Conservation (phyloP, 1,140 invertebrate species). For the Aethina tumida region DNA sequence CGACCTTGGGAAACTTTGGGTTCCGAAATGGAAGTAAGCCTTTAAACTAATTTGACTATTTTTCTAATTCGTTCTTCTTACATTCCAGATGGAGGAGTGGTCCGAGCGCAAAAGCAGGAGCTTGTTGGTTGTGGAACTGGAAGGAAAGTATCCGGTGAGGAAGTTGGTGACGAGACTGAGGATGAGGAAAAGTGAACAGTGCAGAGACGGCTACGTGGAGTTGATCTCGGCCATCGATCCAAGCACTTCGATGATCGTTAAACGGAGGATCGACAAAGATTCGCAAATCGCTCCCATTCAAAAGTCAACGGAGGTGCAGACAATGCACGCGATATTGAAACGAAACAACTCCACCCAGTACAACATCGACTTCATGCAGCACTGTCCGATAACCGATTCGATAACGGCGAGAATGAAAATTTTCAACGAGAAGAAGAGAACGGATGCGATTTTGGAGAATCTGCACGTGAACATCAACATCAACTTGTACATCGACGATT, state of each 20-base stretch:
- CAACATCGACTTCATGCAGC: too few species aligned
- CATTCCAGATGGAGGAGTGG: constrained; percentile 44
- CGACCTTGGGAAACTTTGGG: constrained; percentile 50
- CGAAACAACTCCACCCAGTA: constrained; percentile 63
- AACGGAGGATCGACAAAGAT: constrained; percentile 41
- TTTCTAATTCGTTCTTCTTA: constrained; percentile 1
- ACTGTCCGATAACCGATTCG: too few species aligned
- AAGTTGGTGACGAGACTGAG: constrained; percentile 38
- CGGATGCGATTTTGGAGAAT: constrained; percentile 25
- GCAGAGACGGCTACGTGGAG: constrained; percentile 56
- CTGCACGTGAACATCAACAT: constrained; percentile 47
- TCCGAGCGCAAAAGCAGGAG: constrained; percentile 40
- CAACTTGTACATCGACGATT: constrained; percentile 57
- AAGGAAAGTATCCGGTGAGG: constrained; percentile 46
- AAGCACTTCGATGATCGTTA: too few species aligned
- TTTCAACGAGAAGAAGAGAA: constrained; percentile 13
- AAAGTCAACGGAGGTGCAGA: constrained; percentile 47
- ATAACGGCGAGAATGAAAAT: constrained; percentile 10
- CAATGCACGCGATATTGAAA: too few species aligned
- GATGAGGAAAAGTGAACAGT: constrained; percentile 41
- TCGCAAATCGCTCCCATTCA: constrained; percentile 40
- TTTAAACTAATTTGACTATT: not conserved
- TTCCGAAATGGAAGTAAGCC: too few species aligned
- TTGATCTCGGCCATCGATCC: too few species aligned
- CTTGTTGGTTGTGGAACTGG: constrained; percentile 53